Conservation (phyloP, 2,888 invertebrate genomes). For the Argyra leucocephala region DNA sequence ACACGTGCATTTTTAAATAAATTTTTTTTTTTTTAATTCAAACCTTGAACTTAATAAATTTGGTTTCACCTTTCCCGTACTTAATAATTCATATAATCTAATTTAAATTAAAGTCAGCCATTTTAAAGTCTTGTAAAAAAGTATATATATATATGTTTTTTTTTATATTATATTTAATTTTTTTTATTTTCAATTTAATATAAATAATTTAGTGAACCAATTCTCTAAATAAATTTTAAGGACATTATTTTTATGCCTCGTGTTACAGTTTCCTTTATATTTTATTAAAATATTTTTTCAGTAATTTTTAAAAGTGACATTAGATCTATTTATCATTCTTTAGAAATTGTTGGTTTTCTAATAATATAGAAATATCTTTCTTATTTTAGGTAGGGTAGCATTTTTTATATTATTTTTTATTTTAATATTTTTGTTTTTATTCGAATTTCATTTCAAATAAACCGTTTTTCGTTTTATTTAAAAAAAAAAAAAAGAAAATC, state of each 20-base stretch:
- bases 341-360: neutral
- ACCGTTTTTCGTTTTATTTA: neutral
- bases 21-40: no score
- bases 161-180: no score
- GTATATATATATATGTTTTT: no score
- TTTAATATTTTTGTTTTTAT: neutral
- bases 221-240: neutral
- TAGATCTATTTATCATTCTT: constrained; percentile 1
- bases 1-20: no score
- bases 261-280: neutral
- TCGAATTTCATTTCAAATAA: neutral
- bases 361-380: neutral
- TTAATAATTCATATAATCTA: no score
- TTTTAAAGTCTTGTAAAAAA: no score
- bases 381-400: neutral
- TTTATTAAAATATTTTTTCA: neutral
- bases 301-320: neutral
- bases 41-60: no score
- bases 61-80: no score
- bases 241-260: neutral
- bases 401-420: neutral
- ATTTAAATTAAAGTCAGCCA: no score
- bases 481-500: neutral
- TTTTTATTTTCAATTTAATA: no score
- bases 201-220: no score